Conservation (phyloP, 2,888 invertebrate species). For the Epinotia bilunana region DNA sequence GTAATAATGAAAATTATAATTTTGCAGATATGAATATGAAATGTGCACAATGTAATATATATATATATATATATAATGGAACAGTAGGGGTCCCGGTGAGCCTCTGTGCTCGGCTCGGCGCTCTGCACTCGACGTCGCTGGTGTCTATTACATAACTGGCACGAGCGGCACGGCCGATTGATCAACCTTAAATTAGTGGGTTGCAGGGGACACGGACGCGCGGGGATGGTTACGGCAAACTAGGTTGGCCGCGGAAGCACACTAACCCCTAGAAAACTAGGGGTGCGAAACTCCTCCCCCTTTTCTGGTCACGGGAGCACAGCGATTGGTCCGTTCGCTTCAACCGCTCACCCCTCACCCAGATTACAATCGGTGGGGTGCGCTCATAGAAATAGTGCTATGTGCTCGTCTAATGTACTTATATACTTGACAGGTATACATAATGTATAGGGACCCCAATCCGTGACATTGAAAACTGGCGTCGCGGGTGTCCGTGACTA, state of each 20-base stretch:
- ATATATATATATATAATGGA: background rate
- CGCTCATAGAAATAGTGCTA: constrained; percentile 83
- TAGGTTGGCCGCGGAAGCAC: constrained; percentile 85
- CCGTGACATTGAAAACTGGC: constrained; percentile 76
- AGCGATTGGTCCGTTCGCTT: constrained; percentile 80
- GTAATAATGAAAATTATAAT: background rate
- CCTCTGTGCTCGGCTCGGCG: constrained; percentile 6
- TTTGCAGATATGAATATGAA: background rate
- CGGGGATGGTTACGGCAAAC: constrained; percentile 78
- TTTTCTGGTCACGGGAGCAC: constrained; percentile 84
- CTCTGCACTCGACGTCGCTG: constrained; percentile 57
- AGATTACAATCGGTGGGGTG: constrained; percentile 85
- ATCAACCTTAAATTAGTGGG: constrained; percentile 83
- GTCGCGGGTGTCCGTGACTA: constrained; percentile 45
- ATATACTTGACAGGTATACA: constrained; percentile 66
- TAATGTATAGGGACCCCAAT: constrained; percentile 72
- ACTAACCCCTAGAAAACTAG: constrained; percentile 85
- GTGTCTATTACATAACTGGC: constrained; percentile 73
- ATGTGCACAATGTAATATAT: constrained; percentile 6
- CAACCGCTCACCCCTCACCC: constrained; percentile 80
- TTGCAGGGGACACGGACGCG: constrained; percentile 63
- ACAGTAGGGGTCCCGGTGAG: background rate
- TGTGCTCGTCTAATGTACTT: constrained; percentile 74
- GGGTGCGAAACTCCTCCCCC: constrained; percentile 85
- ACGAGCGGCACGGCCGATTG: constrained; percentile 72